These are phyloP conservation scores for Metaphire vulgaris DNA, from an alignment of 1,140 invertebrate species.

Conservation along the genomic window DNA sequence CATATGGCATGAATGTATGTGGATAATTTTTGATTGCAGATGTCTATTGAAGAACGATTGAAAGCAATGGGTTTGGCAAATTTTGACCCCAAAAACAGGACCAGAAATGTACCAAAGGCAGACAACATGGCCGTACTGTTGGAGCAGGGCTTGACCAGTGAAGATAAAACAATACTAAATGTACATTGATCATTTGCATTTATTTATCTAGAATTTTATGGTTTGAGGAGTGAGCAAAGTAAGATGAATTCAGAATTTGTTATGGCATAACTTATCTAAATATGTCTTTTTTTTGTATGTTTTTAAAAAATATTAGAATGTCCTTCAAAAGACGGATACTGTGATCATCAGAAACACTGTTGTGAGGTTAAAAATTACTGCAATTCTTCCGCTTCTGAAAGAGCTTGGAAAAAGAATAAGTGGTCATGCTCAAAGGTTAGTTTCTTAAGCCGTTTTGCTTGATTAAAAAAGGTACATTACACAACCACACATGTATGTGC, in stretches of 20 bases:
- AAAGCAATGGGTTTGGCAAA: not conserved
- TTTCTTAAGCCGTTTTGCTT: not conserved
- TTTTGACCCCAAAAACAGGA: not conserved
- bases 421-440: not conserved
- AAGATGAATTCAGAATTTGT: not conserved
- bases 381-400: not conserved
- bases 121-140: constrained; percentile 43
- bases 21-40: not conserved
- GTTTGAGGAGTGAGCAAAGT: not conserved
- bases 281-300: not conserved
- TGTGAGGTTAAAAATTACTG: not conserved
- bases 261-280: not conserved
- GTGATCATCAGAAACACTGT: not conserved
- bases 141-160: constrained; percentile 46
- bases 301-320: not conserved
- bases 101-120: constrained; percentile 37
- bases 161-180: constrained; percentile 44
- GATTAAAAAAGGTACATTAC: not conserved
- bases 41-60: not conserved
- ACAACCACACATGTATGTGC: no score
- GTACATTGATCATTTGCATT: constrained; percentile 30
- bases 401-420: not conserved
- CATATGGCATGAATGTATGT: no score
- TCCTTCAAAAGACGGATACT: not conserved
- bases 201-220: not conserved